Base-by-base conservation (phyloP, 2,888 invertebrate species). In the Idaea straminata region DNA sequence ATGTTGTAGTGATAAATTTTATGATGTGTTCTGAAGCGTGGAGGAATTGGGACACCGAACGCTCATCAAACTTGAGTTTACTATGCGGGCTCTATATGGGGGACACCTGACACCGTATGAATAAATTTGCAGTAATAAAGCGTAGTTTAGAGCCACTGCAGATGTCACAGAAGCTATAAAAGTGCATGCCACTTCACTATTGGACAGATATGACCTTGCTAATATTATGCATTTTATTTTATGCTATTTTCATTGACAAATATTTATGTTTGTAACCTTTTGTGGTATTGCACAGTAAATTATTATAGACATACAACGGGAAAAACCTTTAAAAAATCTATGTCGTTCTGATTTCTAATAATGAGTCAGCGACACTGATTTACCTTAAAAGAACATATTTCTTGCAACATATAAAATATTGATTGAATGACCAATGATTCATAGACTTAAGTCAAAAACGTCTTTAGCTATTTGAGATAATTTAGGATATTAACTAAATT, bases 31-130 rank as follows among this genome's bases (percentile, higher is more conserved):
- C 72, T 75, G 74, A 72, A 73, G 74, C 75, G 71, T 69, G 65
- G 65, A 71, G 69, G 77, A 78, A 79, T 81, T 77, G 74, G 76
- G 74, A 74, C 77, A 70, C 63, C 79, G 78, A 78, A 80, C 79
- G 79, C 76, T 72, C 75, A 74, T 77, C 74, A 74, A 78, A 81
- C 69, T 78, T 77, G 74, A 74, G 76, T 79, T 82, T 77, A 72
- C 78, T 79, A 75, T 79, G 83, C 82, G 83, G 83, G 84, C 83
- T 83, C 64, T 72, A 68, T 78, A 82, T 83, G 78, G 80, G 81
- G 83, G 84, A 83, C 89, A 89, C 87, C 88, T 89, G 89, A 87
- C 86, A 84, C 83, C 78, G 74, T 83, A 83, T 88, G 89, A 89
- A 89, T 89, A 88, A 89, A 89, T 89, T 84, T 79, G 86, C 88